Evolutionary conservation across 2,888 invertebrate genomes (phyloP).

Genomic region (Anorthoa munda): DNA sequence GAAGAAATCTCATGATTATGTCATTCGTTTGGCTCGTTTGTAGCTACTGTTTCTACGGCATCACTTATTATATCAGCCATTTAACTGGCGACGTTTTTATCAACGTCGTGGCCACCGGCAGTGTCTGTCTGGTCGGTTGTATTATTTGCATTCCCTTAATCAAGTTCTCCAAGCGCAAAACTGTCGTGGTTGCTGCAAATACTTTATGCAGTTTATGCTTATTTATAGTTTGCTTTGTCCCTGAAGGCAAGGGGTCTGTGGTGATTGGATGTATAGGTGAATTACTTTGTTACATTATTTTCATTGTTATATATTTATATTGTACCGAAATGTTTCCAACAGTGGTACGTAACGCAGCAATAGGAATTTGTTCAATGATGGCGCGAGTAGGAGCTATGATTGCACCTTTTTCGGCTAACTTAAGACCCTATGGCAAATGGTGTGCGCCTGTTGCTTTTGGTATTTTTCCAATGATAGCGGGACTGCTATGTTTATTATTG

Average conservation of each 20-base stretch:
- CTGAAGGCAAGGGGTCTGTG: conserved; percentile 85
- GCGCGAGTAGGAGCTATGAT: conserved; percentile 96
- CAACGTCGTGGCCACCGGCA: conserved; percentile 94
- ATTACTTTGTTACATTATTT: conserved; percentile 94
- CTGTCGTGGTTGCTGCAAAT: conserved; percentile 91
- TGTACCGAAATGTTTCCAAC: conserved; percentile 97
- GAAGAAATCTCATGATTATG: conserved; percentile 93
- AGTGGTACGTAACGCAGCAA: conserved; percentile 95
- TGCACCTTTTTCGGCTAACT: conserved; percentile 94
- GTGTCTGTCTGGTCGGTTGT: conserved; percentile 91
- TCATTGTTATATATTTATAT: conserved; percentile 95
- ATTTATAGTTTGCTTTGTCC: conserved; percentile 91
- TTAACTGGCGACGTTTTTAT: conserved; percentile 94
- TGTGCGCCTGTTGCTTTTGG: conserved; percentile 94
- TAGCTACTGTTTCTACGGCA: conserved; percentile 94
- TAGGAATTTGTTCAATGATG: conserved; percentile 96
- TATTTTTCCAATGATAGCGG: conserved; percentile 92
- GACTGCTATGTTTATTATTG: conserved; percentile 92
- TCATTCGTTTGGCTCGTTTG: conserved; percentile 95
- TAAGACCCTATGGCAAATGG: conserved; percentile 90
- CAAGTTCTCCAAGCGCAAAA: conserved; percentile 92
- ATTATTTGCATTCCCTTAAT: conserved; percentile 91
- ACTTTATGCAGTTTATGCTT: conserved; percentile 91
- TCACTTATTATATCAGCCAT: conserved; percentile 94
- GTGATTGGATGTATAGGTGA: conserved; percentile 93